Evolutionary conservation across 2,888 invertebrate genomes (phyloP).

Genomic region (Andrena flavipes): DNA sequence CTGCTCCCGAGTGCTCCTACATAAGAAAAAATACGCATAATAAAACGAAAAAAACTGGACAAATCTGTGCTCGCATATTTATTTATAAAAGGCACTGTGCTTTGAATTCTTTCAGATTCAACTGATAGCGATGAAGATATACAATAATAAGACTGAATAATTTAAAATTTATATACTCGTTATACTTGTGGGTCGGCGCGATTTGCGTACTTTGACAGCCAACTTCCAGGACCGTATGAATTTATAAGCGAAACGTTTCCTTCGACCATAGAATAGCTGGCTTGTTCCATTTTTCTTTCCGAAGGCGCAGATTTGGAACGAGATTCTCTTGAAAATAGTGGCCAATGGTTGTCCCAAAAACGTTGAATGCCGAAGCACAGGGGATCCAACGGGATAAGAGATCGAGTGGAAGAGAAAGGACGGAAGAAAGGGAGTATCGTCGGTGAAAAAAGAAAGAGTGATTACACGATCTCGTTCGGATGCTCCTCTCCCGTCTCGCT

Average conservation of each 20-base stretch:
- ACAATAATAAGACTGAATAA: too few relatives aligned
- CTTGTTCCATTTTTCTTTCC: not conserved
- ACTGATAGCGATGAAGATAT: too few relatives aligned
- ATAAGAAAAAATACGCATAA: too few relatives aligned
- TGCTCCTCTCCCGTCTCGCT: slow-evolving; percentile 31
- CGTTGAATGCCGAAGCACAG: slow-evolving; percentile 73
- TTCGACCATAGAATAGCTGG: not conserved
- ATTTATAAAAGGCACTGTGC: too few relatives aligned
- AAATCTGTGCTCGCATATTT: too few relatives aligned
- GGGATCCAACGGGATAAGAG: slow-evolving; percentile 55
- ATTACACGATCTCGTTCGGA: slow-evolving; percentile 55
- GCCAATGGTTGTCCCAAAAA: slow-evolving; percentile 59
- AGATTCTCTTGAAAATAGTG: slow-evolving; percentile 7
- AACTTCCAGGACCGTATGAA: not conserved
- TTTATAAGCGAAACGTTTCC: not conserved
- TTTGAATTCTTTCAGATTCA: too few relatives aligned
- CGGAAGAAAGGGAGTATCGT: slow-evolving; percentile 44
- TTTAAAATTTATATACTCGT: too few relatives aligned
- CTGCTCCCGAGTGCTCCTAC: too few relatives aligned
- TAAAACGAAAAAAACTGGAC: too few relatives aligned
- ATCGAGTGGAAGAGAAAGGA: slow-evolving; percentile 38
- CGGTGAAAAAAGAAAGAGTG: slow-evolving; percentile 52
- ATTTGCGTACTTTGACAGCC: not conserved
- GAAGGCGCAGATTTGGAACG: not conserved
- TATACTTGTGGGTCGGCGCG: too few relatives aligned